These are phyloP conservation scores for Listrodromus nycthemerus DNA, from an alignment of 2,888 invertebrate genomes.

Conservation along the genomic window DNA sequence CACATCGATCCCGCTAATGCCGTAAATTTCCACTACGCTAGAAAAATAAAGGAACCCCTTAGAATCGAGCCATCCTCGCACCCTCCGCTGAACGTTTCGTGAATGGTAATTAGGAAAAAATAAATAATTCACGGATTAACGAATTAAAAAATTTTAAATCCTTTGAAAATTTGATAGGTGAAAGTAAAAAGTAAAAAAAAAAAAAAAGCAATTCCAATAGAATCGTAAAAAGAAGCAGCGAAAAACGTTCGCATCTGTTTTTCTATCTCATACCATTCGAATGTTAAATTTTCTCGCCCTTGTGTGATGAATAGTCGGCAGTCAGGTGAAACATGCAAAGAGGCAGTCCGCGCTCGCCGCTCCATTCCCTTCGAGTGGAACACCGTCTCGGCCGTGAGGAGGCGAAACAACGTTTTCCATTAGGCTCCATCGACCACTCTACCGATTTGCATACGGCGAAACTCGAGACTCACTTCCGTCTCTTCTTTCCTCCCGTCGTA, in stretches of 20 bases:
- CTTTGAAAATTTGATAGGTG: too few species aligned
- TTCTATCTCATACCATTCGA: too few species aligned
- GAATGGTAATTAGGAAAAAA: background rate
- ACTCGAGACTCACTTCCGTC: slow-evolving; percentile 17
- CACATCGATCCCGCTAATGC: slow-evolving; percentile 2
- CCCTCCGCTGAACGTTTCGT: background rate
- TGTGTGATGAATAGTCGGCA: slow-evolving; percentile 41
- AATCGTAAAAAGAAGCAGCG: too few species aligned
- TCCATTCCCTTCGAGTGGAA: background rate
- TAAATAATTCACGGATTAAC: too few species aligned
- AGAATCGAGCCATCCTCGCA: background rate
- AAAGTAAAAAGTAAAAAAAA: too few species aligned
- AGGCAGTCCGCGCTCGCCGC: background rate
- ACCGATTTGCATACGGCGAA: slow-evolving; percentile 28
- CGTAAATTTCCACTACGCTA: background rate
- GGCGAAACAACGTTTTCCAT: slow-evolving; percentile 25
- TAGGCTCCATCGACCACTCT: slow-evolving; percentile 15
- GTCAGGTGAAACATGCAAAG: slow-evolving; percentile 24
- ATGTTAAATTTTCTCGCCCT: too few species aligned
- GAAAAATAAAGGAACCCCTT: background rate
- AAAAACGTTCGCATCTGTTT: too few species aligned
- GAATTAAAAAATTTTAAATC: too few species aligned
- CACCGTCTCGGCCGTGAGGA: background rate
- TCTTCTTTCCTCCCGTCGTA: background rate
- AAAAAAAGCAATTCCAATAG: too few species aligned